Evolutionary conservation across 1,140 invertebrate species (phyloP).

Genomic region (Trissolcus basalis): DNA sequence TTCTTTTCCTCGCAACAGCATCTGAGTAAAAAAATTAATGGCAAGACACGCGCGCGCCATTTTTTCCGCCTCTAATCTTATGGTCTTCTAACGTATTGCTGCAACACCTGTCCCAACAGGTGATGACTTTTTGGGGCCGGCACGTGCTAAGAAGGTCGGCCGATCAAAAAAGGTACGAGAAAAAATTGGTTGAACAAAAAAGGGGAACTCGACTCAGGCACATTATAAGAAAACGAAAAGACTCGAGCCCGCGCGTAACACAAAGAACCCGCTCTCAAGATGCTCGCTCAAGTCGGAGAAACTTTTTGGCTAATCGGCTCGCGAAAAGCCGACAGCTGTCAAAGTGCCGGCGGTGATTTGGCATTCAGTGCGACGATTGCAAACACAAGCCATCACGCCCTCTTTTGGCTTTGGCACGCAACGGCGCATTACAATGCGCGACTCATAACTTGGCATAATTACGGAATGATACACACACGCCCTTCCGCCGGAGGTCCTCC

Average conservation of each 20-base stretch:
- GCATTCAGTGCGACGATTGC: constrained; percentile 43
- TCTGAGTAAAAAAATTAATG: constrained; percentile 20
- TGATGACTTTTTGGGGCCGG: constrained; percentile 47
- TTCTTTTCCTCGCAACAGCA: neutral
- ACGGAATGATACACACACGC: constrained; percentile 50
- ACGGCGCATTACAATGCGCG: constrained; percentile 40
- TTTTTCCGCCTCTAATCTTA: constrained; percentile 34
- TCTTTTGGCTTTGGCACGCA: constrained; percentile 30
- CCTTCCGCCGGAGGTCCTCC: constrained; percentile 48
- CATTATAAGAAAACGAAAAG: constrained; percentile 2
- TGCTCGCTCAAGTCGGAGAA: constrained; percentile 15
- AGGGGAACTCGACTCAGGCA: neutral
- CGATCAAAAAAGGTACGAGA: constrained; percentile 1
- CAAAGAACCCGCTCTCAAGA: constrained; percentile 42
- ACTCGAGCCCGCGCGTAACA: constrained; percentile 22
- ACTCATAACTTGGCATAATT: constrained; percentile 42
- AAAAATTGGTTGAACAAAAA: constrained; percentile 6
- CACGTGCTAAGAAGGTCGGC: constrained; percentile 45
- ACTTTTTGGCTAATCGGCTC: constrained; percentile 18
- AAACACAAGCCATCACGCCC: constrained; percentile 28
- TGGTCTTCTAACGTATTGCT: constrained; percentile 32
- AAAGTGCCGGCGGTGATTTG: constrained; percentile 33
- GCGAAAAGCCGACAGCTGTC: constrained; percentile 29
- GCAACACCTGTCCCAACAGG: constrained; percentile 57
- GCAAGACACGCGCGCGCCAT: constrained; percentile 12